Conservation (phyloP, 92 coral and sea anemone species). For the Scolanthus callimorphus region DNA sequence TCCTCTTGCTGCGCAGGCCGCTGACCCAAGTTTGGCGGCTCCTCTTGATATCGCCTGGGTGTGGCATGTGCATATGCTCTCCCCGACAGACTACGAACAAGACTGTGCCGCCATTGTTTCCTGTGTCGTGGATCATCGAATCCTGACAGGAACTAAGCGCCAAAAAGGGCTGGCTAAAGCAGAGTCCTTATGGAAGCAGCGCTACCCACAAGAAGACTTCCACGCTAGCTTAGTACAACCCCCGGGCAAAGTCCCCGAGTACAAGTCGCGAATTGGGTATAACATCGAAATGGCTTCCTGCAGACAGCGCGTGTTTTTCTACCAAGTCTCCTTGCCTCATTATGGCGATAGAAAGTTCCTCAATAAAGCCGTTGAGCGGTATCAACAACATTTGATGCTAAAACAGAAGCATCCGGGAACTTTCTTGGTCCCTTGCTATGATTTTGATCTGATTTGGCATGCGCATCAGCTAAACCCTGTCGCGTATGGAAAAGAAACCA, state of each 20-base stretch:
- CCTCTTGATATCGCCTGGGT: constrained; percentile 67
- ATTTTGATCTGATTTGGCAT: constrained; percentile 55
- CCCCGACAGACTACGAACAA: constrained; percentile 57
- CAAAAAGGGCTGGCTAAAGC: constrained; percentile 30
- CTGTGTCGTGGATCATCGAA: constrained; percentile 41
- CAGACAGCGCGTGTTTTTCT: constrained; percentile 40
- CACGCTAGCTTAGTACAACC: constrained; percentile 43
- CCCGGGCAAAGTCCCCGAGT: constrained; percentile 7
- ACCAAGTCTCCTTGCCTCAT: constrained; percentile 51
- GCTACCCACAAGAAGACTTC: constrained; percentile 51
- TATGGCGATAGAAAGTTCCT: constrained; percentile 27
- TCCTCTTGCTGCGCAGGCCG: constrained; percentile 28
- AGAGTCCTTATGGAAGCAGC: constrained; percentile 32
- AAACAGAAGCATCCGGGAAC: constrained; percentile 17
- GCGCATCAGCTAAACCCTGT: constrained; percentile 50
- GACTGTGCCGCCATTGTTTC: constrained; percentile 57
- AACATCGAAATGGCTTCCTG: constrained; percentile 30
- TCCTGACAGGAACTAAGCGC: constrained; percentile 26
- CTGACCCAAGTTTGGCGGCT: constrained; percentile 37
- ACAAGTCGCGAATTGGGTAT: constrained; percentile 20
- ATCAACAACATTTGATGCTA: constrained; percentile 15
- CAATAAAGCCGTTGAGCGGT: constrained; percentile 19
- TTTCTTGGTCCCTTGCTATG: constrained; percentile 50
- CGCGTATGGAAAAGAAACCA: constrained; percentile 30
- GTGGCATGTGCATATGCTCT: constrained; percentile 73